Base-by-base conservation (phyloP, 2,888 invertebrate species). In the Apodemia duryi region DNA sequence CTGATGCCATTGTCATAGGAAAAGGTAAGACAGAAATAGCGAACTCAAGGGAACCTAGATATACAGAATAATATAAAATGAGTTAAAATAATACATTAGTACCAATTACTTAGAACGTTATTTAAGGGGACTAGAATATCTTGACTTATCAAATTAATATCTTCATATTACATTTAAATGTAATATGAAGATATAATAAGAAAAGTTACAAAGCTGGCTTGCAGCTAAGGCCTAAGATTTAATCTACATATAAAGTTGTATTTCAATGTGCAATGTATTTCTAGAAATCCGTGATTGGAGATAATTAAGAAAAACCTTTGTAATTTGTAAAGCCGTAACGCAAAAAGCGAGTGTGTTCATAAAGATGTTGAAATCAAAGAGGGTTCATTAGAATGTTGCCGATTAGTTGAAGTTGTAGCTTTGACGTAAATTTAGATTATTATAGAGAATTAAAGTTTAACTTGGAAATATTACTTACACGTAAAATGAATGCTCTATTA, bases 331-430 rank as follows among this genome's bases (percentile, higher is more conserved):
- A 51, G 46, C 46, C 46, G 46, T 43, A 46, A 46, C 46, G 51
- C 61, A 61, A 51, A 65, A 21, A 43, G 64, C 46, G 51, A 38
- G 38, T 49, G 51, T 61, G 65, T 67, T 71, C 63, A 72, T 72
- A 76, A 73, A 76, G 73, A 74, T 71, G 75, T 75, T 72, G 73
- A 73, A 77, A 77, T 76, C 78, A 79, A 75, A 77, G 77, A 72
- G 75, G 74, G 77, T 77, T 79, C 74, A 76, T 78, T 79, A 78
- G 46, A 46, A 71, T 75, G 74, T 70, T 74, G 72, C 71, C 71
- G 75, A 74, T 70, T 70, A 72, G 72, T 72, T 65, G 64, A 63
- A 73, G 72, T 72, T 73, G 66, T 66, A 65, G 64, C 61, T 66
- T 68, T 73, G 49, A 70, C 74, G 72, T 72, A 74, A 75, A 77